phyloP scores from a whole-genome alignment of 2,113 vertebrate genomes.

The Genyomyrus donnyi region DNA sequence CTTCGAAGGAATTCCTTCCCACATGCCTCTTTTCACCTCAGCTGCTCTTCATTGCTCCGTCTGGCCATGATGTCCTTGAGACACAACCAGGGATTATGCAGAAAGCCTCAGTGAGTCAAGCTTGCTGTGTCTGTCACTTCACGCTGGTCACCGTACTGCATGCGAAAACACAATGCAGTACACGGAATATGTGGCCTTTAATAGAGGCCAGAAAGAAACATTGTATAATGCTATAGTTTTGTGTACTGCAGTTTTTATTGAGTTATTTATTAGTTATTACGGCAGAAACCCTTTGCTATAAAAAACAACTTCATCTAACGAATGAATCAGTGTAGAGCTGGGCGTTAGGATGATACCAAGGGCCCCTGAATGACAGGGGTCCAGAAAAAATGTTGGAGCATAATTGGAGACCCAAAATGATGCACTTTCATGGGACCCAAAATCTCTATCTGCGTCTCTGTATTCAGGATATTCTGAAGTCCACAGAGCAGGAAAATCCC shows the following conservation, averaged over 20 bases:
- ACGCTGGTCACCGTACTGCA: constrained; percentile 69
- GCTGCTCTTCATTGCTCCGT: constrained; percentile 30
- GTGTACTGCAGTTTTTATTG: neutral
- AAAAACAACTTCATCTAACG: neutral
- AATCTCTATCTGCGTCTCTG: neutral
- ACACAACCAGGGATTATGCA: constrained; percentile 53
- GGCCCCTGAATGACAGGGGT: neutral
- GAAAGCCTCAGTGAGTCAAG: constrained; percentile 65
- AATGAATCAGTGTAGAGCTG: neutral
- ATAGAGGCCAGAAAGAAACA: constrained; percentile 56
- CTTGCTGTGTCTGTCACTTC: constrained; percentile 69
- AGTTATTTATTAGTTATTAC: neutral
- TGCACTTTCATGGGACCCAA: neutral
- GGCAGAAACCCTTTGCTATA: neutral
- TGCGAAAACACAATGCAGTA: constrained; percentile 41
- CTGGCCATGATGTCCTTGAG: constrained; percentile 66
- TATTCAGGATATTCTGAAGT: neutral
- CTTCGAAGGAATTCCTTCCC: neutral
- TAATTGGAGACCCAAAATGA: neutral
- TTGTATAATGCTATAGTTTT: neutral
- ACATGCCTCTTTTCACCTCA: neutral
- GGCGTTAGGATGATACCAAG: neutral
- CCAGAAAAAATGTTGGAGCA: neutral
- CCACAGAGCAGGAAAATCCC: neutral
- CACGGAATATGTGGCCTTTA: constrained; percentile 49